Conservation (phyloP, 2,888 invertebrate species). For the Oligia strigilis region DNA sequence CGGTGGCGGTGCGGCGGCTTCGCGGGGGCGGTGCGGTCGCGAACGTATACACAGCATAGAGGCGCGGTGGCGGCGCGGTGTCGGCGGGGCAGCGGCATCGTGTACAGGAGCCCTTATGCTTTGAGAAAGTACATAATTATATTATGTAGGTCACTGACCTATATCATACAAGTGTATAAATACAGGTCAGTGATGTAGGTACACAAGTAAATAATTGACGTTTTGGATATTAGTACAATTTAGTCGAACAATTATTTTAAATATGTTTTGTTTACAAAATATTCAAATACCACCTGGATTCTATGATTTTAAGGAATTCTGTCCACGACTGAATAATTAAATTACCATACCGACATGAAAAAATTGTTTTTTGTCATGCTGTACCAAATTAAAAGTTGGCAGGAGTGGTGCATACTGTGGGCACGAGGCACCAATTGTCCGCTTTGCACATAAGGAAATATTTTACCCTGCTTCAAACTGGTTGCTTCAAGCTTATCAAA, state of each 20-base stretch:
- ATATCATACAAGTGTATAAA: no score
- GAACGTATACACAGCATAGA: no score
- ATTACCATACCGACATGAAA: neutral
- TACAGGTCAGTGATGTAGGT: no score
- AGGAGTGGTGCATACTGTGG: constrained; percentile 10
- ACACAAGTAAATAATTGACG: neutral
- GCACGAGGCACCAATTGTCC: neutral
- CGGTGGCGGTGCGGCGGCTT: no score
- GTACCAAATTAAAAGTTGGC: constrained; percentile 18
- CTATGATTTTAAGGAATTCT: neutral
- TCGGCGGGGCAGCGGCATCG: no score
- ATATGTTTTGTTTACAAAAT: neutral
- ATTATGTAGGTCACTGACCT: no score
- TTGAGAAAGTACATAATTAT: neutral
- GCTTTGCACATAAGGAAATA: neutral
- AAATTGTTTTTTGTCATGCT: neutral
- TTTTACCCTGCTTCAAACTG: neutral
- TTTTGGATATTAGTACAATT: neutral
- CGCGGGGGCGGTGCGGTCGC: no score
- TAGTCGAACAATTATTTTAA: neutral
- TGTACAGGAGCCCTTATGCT: no score
- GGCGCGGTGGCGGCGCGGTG: no score
- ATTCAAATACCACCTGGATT: neutral
- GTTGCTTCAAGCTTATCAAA: neutral
- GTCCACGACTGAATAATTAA: neutral